phyloP scores from a whole-genome alignment of 37 sponge, comb jelly and placozoan species.

The Oopsacas minuta region DNA sequence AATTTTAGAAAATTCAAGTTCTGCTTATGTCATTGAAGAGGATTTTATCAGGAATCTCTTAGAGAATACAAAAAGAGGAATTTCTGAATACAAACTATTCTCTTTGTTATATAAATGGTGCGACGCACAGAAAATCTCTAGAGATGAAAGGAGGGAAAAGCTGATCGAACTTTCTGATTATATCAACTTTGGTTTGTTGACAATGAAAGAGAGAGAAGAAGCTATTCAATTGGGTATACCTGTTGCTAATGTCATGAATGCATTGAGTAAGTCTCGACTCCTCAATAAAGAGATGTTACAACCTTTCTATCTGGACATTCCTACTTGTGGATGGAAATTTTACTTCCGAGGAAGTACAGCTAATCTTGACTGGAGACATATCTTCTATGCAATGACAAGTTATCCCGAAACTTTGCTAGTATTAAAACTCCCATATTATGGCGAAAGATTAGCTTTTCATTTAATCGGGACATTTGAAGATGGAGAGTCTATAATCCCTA shows the following conservation, averaged over 20 bases:
- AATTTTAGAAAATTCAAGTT: not conserved
- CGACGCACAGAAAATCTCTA: constrained; percentile 20
- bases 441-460: constrained; percentile 28
- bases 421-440: constrained; percentile 31
- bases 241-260: constrained; percentile 35
- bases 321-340: constrained; percentile 44
- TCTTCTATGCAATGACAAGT: constrained; percentile 28
- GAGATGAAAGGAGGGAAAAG: constrained; percentile 24
- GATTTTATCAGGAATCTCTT: constrained; percentile 34
- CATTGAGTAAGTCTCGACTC: constrained; percentile 44
- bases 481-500: constrained; percentile 20
- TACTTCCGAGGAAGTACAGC: constrained; percentile 22
- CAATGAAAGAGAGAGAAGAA: constrained; percentile 31
- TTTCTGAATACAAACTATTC: constrained; percentile 48
- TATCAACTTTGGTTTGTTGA: constrained; percentile 58
- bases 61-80: not conserved
- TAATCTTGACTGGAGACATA: constrained; percentile 30
- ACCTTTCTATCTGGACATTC: constrained; percentile 33
- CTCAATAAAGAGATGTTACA: constrained; percentile 31
- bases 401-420: constrained; percentile 37
- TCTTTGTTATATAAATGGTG: constrained; percentile 44
- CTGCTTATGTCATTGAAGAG: constrained; percentile 22
- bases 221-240: constrained; percentile 55
- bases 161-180: constrained; percentile 27
- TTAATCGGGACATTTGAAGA: constrained; percentile 19